Evolutionary conservation across 1,140 invertebrate genomes (phyloP).

Genomic region (Calephelis virginiensis): DNA sequence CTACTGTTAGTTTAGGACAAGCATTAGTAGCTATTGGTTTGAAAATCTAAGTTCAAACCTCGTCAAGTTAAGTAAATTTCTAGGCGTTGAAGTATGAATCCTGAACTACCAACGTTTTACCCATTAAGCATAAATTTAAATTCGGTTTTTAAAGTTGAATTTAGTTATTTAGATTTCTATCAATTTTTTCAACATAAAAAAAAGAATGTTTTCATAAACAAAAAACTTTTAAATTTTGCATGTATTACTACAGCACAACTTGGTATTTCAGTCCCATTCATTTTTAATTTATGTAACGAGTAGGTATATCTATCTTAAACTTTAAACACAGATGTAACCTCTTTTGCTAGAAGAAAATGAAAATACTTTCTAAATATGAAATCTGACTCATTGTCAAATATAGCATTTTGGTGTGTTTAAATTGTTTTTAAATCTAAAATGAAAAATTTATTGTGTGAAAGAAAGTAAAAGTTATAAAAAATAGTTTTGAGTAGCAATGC

Average conservation of each 20-base stretch:
- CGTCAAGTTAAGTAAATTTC: too few species aligned
- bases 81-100: too few species aligned
- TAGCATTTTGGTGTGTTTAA: conserved; percentile 40
- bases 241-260: too few species aligned
- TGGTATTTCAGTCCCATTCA: background rate
- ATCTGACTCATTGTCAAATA: conserved; percentile 46
- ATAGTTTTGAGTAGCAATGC: conserved; percentile 39
- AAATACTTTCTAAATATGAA: conserved; percentile 59
- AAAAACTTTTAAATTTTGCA: too few species aligned
- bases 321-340: background rate
- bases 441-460: conserved; percentile 59
- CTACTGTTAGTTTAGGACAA: too few species aligned
- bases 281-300: background rate
- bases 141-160: too few species aligned
- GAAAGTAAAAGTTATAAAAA: conserved; percentile 28
- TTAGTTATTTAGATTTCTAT: too few species aligned
- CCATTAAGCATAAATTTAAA: too few species aligned
- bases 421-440: conserved; percentile 55
- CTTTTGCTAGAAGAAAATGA: conserved; percentile 39
- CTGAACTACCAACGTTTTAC: too few species aligned
- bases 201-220: background rate
- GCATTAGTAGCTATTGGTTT: too few species aligned
- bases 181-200: background rate
- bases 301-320: too few species aligned
- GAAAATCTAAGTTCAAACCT: too few species aligned